Percentiles rank a stretch among this genome's conserved stretches.
These are phyloP conservation scores for Gonatopus flavifemur DNA, from an alignment of 1,140 invertebrate genomes.

Conservation along the genomic window DNA sequence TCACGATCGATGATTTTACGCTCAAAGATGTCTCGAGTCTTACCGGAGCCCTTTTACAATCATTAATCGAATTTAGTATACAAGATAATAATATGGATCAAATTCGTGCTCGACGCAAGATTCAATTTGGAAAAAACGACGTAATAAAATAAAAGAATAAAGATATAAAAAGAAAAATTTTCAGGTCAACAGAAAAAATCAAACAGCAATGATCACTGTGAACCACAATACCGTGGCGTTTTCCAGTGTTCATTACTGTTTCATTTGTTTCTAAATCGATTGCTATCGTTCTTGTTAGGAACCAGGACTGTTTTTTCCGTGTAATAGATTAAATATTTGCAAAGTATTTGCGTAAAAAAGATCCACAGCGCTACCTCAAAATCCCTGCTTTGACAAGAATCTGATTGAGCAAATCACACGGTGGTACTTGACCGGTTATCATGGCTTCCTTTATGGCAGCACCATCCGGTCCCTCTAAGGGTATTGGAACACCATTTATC, in stretches of 20 bases:
- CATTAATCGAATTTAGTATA: constrained; percentile 9
- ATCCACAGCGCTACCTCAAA: constrained; percentile 53
- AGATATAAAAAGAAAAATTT: not conserved
- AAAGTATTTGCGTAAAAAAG: constrained; percentile 4
- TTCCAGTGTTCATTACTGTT: no score
- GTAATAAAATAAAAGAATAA: not conserved
- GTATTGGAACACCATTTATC: constrained; percentile 74
- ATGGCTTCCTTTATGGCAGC: constrained; percentile 70
- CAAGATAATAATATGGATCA: constrained; percentile 29
- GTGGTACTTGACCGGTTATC: constrained; percentile 71
- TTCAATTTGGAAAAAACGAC: not conserved
- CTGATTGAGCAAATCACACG: constrained; percentile 72
- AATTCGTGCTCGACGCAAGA: not conserved
- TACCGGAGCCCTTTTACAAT: constrained; percentile 64
- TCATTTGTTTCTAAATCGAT: no score
- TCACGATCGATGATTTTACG: constrained; percentile 73
- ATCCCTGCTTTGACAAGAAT: constrained; percentile 70
- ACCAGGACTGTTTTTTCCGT: no score
- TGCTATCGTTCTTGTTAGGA: no score
- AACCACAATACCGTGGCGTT: no score
- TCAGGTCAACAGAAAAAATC: not conserved
- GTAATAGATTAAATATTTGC: no score
- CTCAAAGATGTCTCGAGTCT: constrained; percentile 73
- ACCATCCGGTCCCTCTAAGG: constrained; percentile 70
- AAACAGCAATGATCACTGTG: not conserved